Evolutionary conservation across 2,113 vertebrate species (phyloP).

Genomic region (Menura novaehollandiae): DNA sequence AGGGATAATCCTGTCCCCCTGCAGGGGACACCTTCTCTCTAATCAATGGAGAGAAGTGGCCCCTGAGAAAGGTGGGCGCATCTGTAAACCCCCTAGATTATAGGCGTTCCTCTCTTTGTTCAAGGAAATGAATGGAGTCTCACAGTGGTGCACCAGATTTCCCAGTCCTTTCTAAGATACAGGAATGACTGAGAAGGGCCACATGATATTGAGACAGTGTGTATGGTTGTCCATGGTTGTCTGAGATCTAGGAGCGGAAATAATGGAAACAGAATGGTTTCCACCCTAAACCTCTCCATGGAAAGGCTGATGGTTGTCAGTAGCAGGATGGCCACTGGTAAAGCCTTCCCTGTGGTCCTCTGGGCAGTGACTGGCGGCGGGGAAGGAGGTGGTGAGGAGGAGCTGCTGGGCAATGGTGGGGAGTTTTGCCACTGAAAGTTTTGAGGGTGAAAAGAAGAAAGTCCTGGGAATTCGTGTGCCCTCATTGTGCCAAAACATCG

Average conservation of each 20-base stretch:
- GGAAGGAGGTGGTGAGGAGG: not conserved
- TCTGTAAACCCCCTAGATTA: not conserved
- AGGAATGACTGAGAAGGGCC: not conserved
- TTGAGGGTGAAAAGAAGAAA: not conserved
- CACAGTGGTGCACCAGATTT: not conserved
- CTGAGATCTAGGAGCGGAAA: not conserved
- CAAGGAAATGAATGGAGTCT: not conserved
- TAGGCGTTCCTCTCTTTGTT: not conserved
- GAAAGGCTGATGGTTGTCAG: not conserved
- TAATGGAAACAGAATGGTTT: not conserved
- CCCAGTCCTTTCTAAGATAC: not conserved
- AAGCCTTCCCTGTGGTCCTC: not conserved
- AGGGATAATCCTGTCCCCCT: not conserved
- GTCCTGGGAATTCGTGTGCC: not conserved
- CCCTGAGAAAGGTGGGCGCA: not conserved
- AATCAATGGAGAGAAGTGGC: not conserved
- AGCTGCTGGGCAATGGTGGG: not conserved
- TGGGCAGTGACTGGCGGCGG: too few species aligned
- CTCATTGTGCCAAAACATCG: not conserved
- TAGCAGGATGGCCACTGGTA: not conserved
- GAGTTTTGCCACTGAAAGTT: not conserved
- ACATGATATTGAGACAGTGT: not conserved
- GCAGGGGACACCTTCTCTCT: not conserved
- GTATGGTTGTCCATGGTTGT: not conserved
- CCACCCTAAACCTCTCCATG: not conserved